These are phyloP conservation scores for Oryctes rhinoceros DNA, from an alignment of 1,140 invertebrate genomes.

Conservation along the genomic window DNA sequence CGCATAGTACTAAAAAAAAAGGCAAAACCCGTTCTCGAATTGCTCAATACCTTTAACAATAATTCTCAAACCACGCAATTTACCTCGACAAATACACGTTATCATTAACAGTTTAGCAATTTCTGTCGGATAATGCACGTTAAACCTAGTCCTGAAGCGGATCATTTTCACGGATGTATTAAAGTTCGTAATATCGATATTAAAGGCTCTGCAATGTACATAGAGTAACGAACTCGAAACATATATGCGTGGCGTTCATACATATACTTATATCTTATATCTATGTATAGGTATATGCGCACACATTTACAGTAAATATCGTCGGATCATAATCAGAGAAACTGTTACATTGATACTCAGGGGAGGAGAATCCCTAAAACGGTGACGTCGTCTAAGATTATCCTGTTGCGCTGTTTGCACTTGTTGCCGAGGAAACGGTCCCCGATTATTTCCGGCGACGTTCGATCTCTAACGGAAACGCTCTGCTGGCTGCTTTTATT, in stretches of 20 bases:
- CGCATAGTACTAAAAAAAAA: too few relatives aligned
- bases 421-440: slow-evolving; percentile 45
- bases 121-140: slow-evolving; percentile 7
- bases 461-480: neutral
- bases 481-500: slow-evolving; percentile 5
- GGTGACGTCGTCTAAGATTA: slow-evolving; percentile 37
- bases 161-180: slow-evolving; percentile 22
- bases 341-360: slow-evolving; percentile 35
- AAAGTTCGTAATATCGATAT: slow-evolving; percentile 36
- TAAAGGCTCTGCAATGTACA: slow-evolving; percentile 4
- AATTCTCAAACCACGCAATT: too few relatives aligned
- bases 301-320: slow-evolving; percentile 32
- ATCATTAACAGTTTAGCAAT: slow-evolving; percentile 23
- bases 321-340: slow-evolving; percentile 38
- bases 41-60: too few relatives aligned
- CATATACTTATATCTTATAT: neutral
- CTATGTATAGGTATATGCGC: slow-evolving; percentile 9
- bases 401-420: slow-evolving; percentile 42
- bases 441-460: slow-evolving; percentile 43
- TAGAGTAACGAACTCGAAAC: slow-evolving; percentile 9
- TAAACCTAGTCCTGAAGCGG: slow-evolving; percentile 37
- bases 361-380: slow-evolving; percentile 29
- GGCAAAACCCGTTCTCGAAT: too few relatives aligned
- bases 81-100: neutral
- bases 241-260: neutral